phyloP scores from a whole-genome alignment of 2,113 vertebrate genomes.

The Grammatotria lemairii region DNA sequence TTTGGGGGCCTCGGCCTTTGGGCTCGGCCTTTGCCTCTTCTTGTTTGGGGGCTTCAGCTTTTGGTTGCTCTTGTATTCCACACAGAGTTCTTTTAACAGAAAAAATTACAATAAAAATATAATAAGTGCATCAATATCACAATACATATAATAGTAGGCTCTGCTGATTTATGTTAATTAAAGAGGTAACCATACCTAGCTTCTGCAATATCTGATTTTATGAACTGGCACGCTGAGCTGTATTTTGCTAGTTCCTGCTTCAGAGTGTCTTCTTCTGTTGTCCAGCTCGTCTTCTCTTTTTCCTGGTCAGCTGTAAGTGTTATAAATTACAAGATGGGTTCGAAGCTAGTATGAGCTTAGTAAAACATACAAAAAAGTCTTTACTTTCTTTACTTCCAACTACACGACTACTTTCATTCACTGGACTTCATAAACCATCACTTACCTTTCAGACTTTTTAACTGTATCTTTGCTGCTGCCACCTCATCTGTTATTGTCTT shows the following conservation, averaged over 20 bases:
- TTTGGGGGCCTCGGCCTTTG: not conserved
- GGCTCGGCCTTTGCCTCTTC: not conserved
- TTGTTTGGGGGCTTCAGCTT: not conserved
- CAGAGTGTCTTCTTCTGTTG: constrained; percentile 5
- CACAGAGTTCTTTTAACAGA: constrained; percentile 57
- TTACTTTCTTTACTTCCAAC: not conserved
- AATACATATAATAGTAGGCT: not conserved
- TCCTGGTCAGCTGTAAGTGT: constrained; percentile 22
- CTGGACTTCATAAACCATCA: not conserved
- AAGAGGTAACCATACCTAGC: constrained; percentile 31
- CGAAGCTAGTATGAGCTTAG: not conserved
- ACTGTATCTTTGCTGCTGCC: not conserved
- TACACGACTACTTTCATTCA: not conserved
- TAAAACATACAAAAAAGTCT: not conserved
- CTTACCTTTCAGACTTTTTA: constrained; percentile 25
- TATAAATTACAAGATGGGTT: not conserved
- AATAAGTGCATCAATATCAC: not conserved
- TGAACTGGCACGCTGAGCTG: constrained; percentile 51
- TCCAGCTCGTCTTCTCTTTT: not conserved
- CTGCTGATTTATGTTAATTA: not conserved
- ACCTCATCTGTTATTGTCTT: not conserved
- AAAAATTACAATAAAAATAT: not conserved
- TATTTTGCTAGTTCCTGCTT: not conserved
- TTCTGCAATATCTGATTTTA: not conserved
- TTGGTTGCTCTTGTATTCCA: not conserved